phyloP scores from a whole-genome alignment of 2,888 invertebrate genomes.

The Aleiodes alternator region DNA sequence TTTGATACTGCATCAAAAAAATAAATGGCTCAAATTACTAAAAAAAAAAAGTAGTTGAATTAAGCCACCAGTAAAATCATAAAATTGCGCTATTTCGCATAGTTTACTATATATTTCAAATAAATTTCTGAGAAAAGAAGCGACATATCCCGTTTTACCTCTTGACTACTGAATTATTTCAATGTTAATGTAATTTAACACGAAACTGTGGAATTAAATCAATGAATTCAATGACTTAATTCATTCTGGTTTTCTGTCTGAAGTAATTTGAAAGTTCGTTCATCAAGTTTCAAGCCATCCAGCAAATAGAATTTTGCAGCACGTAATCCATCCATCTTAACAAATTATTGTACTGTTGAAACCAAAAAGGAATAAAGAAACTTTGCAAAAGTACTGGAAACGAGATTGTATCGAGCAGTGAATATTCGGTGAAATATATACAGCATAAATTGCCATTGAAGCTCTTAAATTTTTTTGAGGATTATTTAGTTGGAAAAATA shows the following conservation, averaged over 20 bases:
- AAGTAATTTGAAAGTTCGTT: conserved; percentile 45
- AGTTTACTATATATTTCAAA: too few relatives aligned
- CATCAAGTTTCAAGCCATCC: conserved; percentile 38
- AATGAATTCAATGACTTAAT: conserved; percentile 28
- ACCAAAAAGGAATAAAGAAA: conserved; percentile 19
- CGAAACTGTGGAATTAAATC: neutral
- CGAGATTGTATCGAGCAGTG: conserved; percentile 10
- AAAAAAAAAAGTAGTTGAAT: too few relatives aligned
- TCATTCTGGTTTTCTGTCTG: conserved; percentile 9
- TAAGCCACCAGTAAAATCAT: too few relatives aligned
- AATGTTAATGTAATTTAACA: conserved; percentile 18
- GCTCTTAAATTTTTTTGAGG: too few relatives aligned
- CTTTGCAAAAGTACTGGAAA: too few relatives aligned
- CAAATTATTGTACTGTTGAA: conserved; percentile 45
- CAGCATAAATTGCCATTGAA: too few relatives aligned
- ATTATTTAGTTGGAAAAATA: too few relatives aligned
- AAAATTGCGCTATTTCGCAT: too few relatives aligned
- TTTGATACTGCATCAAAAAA: too few relatives aligned
- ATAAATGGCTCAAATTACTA: too few relatives aligned
- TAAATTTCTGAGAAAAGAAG: too few relatives aligned
- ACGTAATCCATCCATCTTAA: conserved; percentile 43
- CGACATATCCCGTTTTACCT: too few relatives aligned
- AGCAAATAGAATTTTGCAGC: conserved; percentile 48
- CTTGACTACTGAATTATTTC: neutral
- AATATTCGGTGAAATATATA: neutral